Percentiles rank a stretch among this genome's conserved stretches.
These are phyloP conservation scores for Enteromius thamalakanensis DNA, from an alignment of 2,797 vertebrate genomes.

Conservation along the genomic window DNA sequence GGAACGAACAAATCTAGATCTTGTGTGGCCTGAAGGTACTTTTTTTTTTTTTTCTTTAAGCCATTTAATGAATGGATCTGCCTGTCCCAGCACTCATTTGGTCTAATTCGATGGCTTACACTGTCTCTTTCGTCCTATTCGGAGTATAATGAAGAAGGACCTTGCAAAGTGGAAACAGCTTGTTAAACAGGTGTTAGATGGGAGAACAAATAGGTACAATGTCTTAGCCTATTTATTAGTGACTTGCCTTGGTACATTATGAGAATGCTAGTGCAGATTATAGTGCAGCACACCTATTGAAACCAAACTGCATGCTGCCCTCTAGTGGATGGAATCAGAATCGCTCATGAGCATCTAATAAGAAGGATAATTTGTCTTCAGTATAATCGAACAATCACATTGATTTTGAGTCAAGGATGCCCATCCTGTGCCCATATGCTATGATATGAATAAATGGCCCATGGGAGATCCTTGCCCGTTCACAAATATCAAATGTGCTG, in stretches of 20 bases:
- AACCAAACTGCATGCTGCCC: slow-evolving; percentile 63
- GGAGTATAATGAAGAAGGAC: slow-evolving; percentile 1
- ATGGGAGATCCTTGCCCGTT: slow-evolving; percentile 61
- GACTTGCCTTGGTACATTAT: background rate
- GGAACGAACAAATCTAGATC: background rate
- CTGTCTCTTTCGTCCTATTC: background rate
- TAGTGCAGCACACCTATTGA: background rate
- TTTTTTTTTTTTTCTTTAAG: background rate
- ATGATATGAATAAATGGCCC: slow-evolving; percentile 65
- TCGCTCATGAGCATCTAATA: slow-evolving; percentile 15
- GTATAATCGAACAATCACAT: slow-evolving; percentile 66
- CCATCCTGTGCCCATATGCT: slow-evolving; percentile 52
- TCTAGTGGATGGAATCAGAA: slow-evolving; percentile 70
- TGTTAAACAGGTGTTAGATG: slow-evolving; percentile 28
- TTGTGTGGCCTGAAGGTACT: background rate
- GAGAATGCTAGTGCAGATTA: background rate
- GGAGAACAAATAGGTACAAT: slow-evolving; percentile 10
- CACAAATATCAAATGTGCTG: slow-evolving; percentile 52
- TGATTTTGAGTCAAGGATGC: slow-evolving; percentile 66
- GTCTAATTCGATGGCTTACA: background rate
- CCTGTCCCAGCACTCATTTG: background rate
- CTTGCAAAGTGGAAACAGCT: slow-evolving; percentile 20
- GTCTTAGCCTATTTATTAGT: slow-evolving; percentile 2
- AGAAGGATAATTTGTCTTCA: slow-evolving; percentile 59
- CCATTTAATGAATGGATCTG: slow-evolving; percentile 15